These are phyloP conservation scores for Sminthopsis crassicaudata DNA, from an alignment of 2,113 vertebrate species.

Conservation along the genomic window DNA sequence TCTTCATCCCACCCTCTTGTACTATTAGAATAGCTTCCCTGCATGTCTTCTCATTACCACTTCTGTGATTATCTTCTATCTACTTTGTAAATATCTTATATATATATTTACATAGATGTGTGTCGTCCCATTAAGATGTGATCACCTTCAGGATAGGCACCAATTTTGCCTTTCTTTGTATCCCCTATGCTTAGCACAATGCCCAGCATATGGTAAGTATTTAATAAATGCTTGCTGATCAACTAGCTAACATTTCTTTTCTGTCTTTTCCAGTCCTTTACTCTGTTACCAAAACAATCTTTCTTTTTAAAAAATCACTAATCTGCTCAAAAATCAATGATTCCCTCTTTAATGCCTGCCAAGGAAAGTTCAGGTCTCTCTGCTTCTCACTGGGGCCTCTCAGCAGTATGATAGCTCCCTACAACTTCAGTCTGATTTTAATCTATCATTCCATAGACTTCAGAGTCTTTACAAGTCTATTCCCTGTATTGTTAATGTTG, in stretches of 20 bases:
- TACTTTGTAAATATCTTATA: background rate
- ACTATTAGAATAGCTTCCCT: fast-evolving
- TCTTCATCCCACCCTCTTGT: background rate
- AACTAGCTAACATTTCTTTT: background rate
- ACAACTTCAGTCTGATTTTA: background rate
- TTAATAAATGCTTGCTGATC: constrained; percentile 11
- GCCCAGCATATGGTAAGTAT: background rate
- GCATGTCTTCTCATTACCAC: background rate
- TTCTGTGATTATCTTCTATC: fast-evolving
- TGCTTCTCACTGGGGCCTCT: background rate
- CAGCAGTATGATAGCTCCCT: background rate
- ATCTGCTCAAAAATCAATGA: background rate
- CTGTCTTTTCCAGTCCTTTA: background rate
- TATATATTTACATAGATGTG: background rate
- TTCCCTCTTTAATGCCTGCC: background rate
- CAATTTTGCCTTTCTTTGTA: background rate
- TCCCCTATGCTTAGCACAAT: background rate
- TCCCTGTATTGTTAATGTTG: background rate
- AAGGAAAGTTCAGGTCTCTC: background rate
- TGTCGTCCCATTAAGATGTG: background rate
- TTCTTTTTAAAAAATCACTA: background rate
- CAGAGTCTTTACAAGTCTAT: background rate
- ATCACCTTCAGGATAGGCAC: background rate
- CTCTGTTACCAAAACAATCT: background rate
- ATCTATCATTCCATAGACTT: background rate